Evolutionary conservation across 2,113 vertebrate species (phyloP), one percentile per base, ranked within the genome.

Genomic region (Microcebus jonahi): DNA sequence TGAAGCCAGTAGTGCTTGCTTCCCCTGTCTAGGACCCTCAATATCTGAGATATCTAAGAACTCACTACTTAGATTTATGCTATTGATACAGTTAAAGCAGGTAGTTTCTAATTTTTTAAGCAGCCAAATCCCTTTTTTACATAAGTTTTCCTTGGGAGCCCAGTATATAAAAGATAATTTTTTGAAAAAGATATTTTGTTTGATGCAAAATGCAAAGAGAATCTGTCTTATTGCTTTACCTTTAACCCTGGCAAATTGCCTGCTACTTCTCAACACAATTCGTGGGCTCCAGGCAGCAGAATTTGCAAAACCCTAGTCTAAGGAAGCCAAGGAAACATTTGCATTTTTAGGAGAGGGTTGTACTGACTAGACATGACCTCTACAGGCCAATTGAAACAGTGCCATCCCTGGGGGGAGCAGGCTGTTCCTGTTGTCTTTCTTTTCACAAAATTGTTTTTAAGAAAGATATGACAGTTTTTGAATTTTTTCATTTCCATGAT

Each of bases 401-500:
- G 7, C 12, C 8, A 20, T 42, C 75, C n/a, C 9, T 73, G 50
- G n/a, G 23, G 68, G 39, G 42, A 25, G 5, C 7, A 13, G 2
- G 23, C 8, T 88, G 82, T 96, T 70, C 36, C 15, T 48, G 4
- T 55, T 65, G 34, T 71, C 8, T 34, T 61, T 67, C 29, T 23
- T 68, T 88, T 80, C 27, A 13, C 13, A 63, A 84, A 84, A 80
- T 73, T 42, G 18, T 39, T 59, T 76, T 39, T 1, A 18, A 85
- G 27, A 67, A 82, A 86, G 15, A 67, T 73, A 87, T 57, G 29
- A 73, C 59, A 11, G 45, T 23, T 70, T 39, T 84, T 53, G 17
- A 79, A 55, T 82, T 73, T 95, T 91, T 63, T 89, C 23, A 68
- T 80, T 91, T 91, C 13, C 18, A 31, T 83, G 55, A 67, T 88